phyloP scores from a whole-genome alignment of 2,113 vertebrate genomes.

The Cebidichthys violaceus region DNA sequence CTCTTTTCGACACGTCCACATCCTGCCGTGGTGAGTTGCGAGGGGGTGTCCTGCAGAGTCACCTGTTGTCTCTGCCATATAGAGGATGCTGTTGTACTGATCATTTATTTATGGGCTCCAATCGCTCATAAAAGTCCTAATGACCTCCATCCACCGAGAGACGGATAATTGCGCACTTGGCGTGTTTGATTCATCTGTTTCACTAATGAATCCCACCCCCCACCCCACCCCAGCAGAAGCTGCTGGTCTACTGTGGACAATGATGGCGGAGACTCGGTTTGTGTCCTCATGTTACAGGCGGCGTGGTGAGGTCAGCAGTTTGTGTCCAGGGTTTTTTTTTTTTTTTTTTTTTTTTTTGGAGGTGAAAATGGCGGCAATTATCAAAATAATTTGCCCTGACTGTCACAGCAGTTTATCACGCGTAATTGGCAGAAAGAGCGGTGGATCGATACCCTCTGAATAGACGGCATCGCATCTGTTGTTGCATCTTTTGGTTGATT shows the following conservation, averaged over 20 bases:
- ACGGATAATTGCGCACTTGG: slow-evolving; percentile 70
- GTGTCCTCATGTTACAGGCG: not conserved
- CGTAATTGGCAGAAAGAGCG: slow-evolving; percentile 64
- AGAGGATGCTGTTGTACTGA: slow-evolving; percentile 58
- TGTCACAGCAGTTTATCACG: slow-evolving; percentile 65
- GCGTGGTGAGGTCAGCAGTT: not conserved
- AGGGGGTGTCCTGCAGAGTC: slow-evolving; percentile 26
- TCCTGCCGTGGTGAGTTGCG: slow-evolving; percentile 15
- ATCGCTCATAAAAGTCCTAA: slow-evolving; percentile 73
- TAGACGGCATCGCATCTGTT: slow-evolving; percentile 66
- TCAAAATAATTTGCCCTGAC: slow-evolving; percentile 56
- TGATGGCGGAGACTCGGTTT: slow-evolving; percentile 1
- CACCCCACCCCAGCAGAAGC: slow-evolving; percentile 35
- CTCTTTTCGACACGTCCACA: slow-evolving; percentile 1
- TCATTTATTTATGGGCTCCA: slow-evolving; percentile 75
- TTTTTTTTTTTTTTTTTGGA: not conserved
- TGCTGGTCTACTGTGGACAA: slow-evolving; percentile 35
- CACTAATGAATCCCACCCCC: slow-evolving; percentile 62
- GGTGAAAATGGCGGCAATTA: slow-evolving; percentile 47
- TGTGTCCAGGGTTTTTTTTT: not conserved
- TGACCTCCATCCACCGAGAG: slow-evolving; percentile 65
- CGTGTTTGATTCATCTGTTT: slow-evolving; percentile 72
- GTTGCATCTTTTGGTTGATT: slow-evolving; percentile 51
- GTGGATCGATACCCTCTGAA: slow-evolving; percentile 72
- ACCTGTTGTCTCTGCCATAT: slow-evolving; percentile 46